Evolutionary conservation across 2,888 invertebrate species (phyloP), one percentile per base, ranked within the genome.

Genomic region (Biston betularia): DNA sequence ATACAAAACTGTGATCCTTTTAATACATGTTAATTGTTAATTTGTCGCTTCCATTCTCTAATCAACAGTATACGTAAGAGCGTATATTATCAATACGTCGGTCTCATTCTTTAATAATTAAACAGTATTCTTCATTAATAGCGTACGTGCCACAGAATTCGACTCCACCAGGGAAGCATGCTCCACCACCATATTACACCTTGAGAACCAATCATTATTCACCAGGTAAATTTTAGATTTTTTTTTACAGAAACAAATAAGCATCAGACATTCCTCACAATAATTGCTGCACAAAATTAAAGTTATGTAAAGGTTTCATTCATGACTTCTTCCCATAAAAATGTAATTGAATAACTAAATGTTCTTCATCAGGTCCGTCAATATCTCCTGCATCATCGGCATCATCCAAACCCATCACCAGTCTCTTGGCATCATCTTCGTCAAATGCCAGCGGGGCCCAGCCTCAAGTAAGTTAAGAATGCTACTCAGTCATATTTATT

Each of bases 141-240:
- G 94, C 89, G 10, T 92, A 89, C 72, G 75, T 78, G 9, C 77
- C 85, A 48, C 87, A 89, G 84, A 95, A 95, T 79, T 94, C 92
- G 55, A 96, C 96, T 88, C 96, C 96, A 45, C 95, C 95, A 65
- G 96, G 96, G 46, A 97, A 97, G 72, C 96, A 96, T 58, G 97
- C 97, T 54, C 97, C 97, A 35, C 97, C 97, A 15, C 97, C 97
- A 5, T 97, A 97, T 80, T 95, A 95, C 63, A 86, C 92, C 1
- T 78, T 91, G 33, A 82, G 92, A 71, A 91, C 84, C 8, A 86
- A 78, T 56, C 83, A 88, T 55, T 82, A 81, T 24, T 75, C 87
- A 48, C 81, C 88, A 70, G 85, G 91, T 90, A 81, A 76, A 79
- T 77, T 35, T 24, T 2, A 1, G 24, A 24, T 24, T 24, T 1